Conservation (phyloP, 2,113 vertebrate genomes). For the Ophiodon elongatus region DNA sequence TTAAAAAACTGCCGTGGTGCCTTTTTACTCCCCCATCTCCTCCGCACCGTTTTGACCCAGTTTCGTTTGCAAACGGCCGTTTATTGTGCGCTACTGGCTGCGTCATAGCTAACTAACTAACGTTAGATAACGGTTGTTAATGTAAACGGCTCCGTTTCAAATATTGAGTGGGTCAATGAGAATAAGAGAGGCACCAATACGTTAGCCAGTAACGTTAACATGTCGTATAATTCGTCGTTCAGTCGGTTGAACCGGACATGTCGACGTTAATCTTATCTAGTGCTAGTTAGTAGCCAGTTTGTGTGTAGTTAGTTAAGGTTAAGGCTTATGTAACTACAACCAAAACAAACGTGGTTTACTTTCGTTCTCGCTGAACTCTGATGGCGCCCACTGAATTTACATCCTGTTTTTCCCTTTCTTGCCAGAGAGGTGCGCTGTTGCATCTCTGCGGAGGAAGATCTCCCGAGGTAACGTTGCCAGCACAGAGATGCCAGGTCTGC, state of each 20-base stretch:
- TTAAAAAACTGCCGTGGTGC: slow-evolving; percentile 39
- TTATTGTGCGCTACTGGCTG: background rate
- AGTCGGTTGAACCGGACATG: background rate
- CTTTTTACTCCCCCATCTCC: slow-evolving; percentile 57
- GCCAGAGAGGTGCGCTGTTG: slow-evolving; percentile 67
- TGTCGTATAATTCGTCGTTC: slow-evolving; percentile 46
- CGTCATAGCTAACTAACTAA: rapidly evolving
- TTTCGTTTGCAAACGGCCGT: slow-evolving; percentile 27
- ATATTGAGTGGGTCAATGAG: background rate
- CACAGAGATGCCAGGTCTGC: slow-evolving; percentile 91
- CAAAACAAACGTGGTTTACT: slow-evolving; percentile 29
- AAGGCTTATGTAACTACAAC: background rate
- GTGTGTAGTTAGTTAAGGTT: background rate
- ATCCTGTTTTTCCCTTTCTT: slow-evolving; percentile 2
- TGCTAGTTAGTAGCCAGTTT: background rate
- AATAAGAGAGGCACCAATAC: background rate
- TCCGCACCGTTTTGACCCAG: slow-evolving; percentile 56
- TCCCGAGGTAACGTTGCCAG: background rate
- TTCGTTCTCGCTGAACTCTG: slow-evolving; percentile 38
- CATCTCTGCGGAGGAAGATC: slow-evolving; percentile 14
- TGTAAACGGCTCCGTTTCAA: rapidly evolving
- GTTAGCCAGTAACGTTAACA: slow-evolving; percentile 35
- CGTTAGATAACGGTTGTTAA: background rate
- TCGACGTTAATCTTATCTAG: rapidly evolving
- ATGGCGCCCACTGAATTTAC: slow-evolving; percentile 53